A percentile compares a stretch with the other conserved stretches of the same genome.
Evolutionary conservation across 2,888 invertebrate species (phyloP).

Genomic region (Xestia rhomboidea): DNA sequence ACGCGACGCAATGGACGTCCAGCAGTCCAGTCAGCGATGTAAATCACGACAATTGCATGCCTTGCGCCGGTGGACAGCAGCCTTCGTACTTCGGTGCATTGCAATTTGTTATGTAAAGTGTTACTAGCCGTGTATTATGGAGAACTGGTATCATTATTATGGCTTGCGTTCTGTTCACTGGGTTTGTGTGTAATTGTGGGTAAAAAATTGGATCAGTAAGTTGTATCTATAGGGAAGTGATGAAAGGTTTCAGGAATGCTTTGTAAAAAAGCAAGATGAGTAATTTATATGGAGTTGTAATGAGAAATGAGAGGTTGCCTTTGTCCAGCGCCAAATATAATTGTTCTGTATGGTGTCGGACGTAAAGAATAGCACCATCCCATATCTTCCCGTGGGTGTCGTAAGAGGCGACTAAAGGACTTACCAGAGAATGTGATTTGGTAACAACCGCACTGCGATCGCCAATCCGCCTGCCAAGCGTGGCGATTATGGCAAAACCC

Average conservation of each 20-base stretch:
- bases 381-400: too few relatives aligned
- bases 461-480: too few relatives aligned
- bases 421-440: too few relatives aligned
- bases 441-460: too few relatives aligned
- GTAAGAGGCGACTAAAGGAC: too few relatives aligned
- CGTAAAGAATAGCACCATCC: too few relatives aligned
- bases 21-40: slow-evolving; percentile 68
- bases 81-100: slow-evolving; percentile 65
- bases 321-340: neutral
- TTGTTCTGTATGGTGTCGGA: too few relatives aligned
- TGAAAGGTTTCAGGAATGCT: slow-evolving; percentile 6
- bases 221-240: slow-evolving; percentile 32
- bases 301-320: neutral
- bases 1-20: slow-evolving; percentile 53
- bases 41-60: slow-evolving; percentile 73
- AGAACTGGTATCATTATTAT: slow-evolving; percentile 64
- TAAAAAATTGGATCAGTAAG: slow-evolving; percentile 41
- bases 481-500: too few relatives aligned
- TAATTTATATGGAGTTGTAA: neutral
- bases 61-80: slow-evolving; percentile 68
- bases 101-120: slow-evolving; percentile 76
- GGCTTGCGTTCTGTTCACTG: slow-evolving; percentile 54
- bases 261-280: neutral
- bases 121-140: slow-evolving; percentile 65
- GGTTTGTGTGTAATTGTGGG: slow-evolving; percentile 35